A percentile compares a stretch with the other conserved stretches of the same genome.
These are phyloP conservation scores for Scrobipalpa costella DNA, from an alignment of 2,888 invertebrate species.

Conservation along the genomic window DNA sequence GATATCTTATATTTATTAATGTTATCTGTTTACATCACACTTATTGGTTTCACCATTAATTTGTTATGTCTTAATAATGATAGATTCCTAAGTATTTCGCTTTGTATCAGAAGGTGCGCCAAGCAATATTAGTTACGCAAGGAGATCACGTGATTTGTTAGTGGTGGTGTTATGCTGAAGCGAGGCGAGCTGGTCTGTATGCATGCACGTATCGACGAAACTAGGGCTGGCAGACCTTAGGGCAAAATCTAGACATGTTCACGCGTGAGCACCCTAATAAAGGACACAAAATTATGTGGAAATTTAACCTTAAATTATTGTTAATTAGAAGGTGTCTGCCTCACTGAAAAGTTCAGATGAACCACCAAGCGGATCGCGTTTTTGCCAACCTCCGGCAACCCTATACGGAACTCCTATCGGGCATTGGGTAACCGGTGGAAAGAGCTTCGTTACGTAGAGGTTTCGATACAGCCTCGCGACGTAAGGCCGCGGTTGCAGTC, in stretches of 20 bases:
- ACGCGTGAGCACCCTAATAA: neutral
- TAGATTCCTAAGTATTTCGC: conserved; percentile 70
- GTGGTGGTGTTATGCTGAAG: conserved; percentile 66
- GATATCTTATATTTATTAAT: neutral
- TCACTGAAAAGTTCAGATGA: neutral
- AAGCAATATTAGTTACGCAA: conserved; percentile 70
- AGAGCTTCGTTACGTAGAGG: conserved; percentile 78
- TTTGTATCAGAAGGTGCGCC: conserved; percentile 69
- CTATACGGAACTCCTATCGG: conserved; percentile 66
- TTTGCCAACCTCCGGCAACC: neutral
- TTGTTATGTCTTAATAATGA: conserved; percentile 59
- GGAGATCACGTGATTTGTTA: conserved; percentile 70
- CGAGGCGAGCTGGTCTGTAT: conserved; percentile 38
- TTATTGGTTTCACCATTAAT: conserved; percentile 57
- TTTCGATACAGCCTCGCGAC: conserved; percentile 80
- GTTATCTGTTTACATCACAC: conserved; percentile 46
- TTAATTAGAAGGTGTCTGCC: no score
- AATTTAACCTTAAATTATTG: no score
- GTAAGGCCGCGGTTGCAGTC: conserved; percentile 78
- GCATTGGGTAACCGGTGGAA: conserved; percentile 77
- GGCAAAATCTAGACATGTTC: neutral
- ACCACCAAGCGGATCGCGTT: neutral
- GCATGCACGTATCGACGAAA: conserved; percentile 60
- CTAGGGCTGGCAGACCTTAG: neutral
- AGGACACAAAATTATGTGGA: neutral